Base-by-base conservation (phyloP, 2,888 invertebrate species). In the Mystacides longicornis region DNA sequence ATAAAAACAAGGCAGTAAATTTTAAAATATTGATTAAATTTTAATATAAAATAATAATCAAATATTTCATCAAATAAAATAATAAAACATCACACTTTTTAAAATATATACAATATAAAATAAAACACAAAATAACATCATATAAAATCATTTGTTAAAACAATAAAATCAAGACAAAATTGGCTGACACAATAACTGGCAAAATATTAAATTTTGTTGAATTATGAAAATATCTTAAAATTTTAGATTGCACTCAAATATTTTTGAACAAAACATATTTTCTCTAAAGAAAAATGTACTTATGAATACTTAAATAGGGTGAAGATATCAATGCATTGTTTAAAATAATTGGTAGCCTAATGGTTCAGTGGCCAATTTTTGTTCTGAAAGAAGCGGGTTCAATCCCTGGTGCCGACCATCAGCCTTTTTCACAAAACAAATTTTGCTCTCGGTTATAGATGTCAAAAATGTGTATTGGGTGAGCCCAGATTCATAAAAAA, bases 1-100 rank as follows among this genome's bases (percentile, higher is more conserved):
- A n/a, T 43, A 46, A 55, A 55, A 58, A 57, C 52, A 52, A 61
- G 57, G 61, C 52, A 56, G 56, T 46, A 9, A 46, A 11, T n/a
- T n/a, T 37, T 37, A 7, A 37, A 37, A 21, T 27, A 27, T 54
- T 54, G 54, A 54, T 54, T 54, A 49, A 20, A 54, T 54, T 54
- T 54, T 54, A 54, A 54, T 54, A 49, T 54, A 54, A 54, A 54
- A 48, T 51, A 7, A 46, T 54, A 23, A 54, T 54, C 54, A 54
- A 53, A 47, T 16, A 48, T 27, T 27, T 27, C 27, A 7, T 27
- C 5, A 7, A 7, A 7, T 7, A 5, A 7, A 7, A 27, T 14
- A 14, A 37, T 37, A 37, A 3, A 37, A 37, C 3, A 37, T 7
- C n/a, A n/a, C n/a, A n/a, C n/a, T n/a, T 14, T 37, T n/a, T 37